phyloP scores from a whole-genome alignment of 2,888 invertebrate genomes.

The Epinotia ramella region DNA sequence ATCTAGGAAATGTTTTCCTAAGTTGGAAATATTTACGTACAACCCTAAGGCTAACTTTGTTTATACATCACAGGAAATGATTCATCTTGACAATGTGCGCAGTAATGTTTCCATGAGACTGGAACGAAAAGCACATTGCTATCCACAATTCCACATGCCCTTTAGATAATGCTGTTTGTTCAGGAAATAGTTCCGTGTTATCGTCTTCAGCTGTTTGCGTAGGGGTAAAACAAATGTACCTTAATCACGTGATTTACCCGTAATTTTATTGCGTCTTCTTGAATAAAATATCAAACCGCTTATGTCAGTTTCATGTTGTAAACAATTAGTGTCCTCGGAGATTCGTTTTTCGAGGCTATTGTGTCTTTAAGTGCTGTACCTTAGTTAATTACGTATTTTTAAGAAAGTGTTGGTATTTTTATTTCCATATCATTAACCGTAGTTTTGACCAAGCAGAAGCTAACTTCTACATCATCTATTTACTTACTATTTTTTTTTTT shows the following conservation, averaged over 20 bases:
- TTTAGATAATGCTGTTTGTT: constrained; percentile 41
- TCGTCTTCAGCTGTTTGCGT: constrained; percentile 20
- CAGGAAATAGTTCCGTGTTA: constrained; percentile 34
- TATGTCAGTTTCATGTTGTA: constrained; percentile 24
- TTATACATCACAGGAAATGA: constrained; percentile 35
- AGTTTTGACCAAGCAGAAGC: neutral
- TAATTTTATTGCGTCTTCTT: constrained; percentile 15
- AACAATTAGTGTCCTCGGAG: constrained; percentile 25
- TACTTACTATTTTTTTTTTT: neutral
- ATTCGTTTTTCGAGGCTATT: constrained; percentile 25
- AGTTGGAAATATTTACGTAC: neutral
- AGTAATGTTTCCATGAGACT: constrained; percentile 12
- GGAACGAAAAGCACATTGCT: constrained; percentile 2
- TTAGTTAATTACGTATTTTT: neutral
- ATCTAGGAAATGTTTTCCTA: constrained; percentile 20
- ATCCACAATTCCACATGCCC: constrained; percentile 20
- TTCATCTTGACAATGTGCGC: constrained; percentile 3
- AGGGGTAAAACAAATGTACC: constrained; percentile 24
- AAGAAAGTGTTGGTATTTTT: neutral
- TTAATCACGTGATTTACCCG: constrained; percentile 24
- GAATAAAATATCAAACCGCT: constrained; percentile 25
- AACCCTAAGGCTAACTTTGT: constrained; percentile 30
- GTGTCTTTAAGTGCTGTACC: too few relatives aligned
- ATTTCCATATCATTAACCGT: neutral
- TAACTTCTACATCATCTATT: neutral